phyloP scores from a whole-genome alignment of 1,140 invertebrate genomes.

The Rhopalosiphum padi region DNA sequence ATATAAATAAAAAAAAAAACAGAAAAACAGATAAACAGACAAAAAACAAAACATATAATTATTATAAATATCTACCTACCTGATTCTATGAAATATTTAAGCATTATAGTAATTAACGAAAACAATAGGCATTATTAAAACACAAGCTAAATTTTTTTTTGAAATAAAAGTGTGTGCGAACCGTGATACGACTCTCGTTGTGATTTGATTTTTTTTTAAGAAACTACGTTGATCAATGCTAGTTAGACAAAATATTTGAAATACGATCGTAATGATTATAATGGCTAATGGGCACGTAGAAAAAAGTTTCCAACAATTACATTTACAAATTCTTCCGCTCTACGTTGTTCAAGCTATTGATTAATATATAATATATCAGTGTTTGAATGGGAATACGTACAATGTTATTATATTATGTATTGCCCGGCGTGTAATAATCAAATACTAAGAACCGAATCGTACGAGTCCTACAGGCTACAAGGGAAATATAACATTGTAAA shows the following conservation, averaged over 20 bases:
- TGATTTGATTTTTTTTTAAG: constrained; percentile 1
- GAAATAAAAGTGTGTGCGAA: neutral
- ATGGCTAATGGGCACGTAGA: neutral
- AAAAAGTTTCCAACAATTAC: neutral
- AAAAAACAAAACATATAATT: neutral
- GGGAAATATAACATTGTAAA: neutral
- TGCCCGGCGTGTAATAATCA: neutral
- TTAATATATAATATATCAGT: constrained; percentile 7
- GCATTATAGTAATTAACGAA: neutral
- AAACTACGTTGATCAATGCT: constrained; percentile 10
- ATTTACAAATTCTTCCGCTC: neutral
- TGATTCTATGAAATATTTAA: neutral
- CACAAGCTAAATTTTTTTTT: neutral
- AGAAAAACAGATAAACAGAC: neutral
- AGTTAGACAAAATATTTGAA: constrained; percentile 17
- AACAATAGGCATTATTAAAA: constrained; percentile 1
- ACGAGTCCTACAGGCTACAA: neutral
- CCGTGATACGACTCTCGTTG: neutral
- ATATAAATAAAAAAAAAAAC: neutral
- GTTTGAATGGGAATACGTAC: neutral
- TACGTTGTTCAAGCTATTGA: neutral
- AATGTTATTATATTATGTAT: neutral
- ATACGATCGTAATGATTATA: neutral
- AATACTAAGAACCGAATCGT: neutral
- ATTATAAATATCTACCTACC: neutral